Evolutionary conservation across 2,888 invertebrate genomes (phyloP), one percentile per base, ranked within the genome.

Genomic region (Anoncus sp.): DNA sequence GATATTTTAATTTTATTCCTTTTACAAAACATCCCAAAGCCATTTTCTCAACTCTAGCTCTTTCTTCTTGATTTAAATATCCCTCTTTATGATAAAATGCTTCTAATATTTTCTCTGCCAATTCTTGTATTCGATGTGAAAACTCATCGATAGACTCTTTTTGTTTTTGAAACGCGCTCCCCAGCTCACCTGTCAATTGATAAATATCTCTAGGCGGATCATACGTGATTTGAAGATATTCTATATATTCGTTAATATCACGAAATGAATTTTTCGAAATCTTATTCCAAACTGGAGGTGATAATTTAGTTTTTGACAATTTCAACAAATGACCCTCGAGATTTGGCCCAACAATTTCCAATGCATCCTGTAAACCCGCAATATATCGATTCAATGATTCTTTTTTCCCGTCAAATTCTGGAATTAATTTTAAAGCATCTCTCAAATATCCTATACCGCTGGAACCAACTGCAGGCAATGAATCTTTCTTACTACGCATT

Each of bases 101-200:
- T 35, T 63, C 22, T 14, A 49, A 35, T 35, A 63, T 63, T 49
- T 49, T 63, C 20, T 49, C 63, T 0, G 35, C 66, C 4, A 38
- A n/a, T 22, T 53, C 14, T 3, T 22, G 66, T 38, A 66, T 66
- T 31, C 53, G 22, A 43, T 66, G 24, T 40, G 22, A 49, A 38
- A 38, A 66, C 14, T 66, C 66, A 18, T 53, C 43, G 1, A 55
- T 27, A n/a, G 14, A 53, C 10, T 66, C 53, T 3, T 24, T 27
- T n/a, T 24, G 6, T 40, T 20, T 22, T 16, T 53, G 66, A 27
- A 24, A 53, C 38, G 47, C 51, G 18, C 51, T 47, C 18, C 67
- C 47, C 12, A 67, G 22, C n/a, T 67, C 67, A 1, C 16, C 67
- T n/a, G 16, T 57, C 6, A 67, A 43, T 45, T 57, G 67, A 31